Evolutionary conservation across 2,113 vertebrate genomes (phyloP).

Genomic region (Meles meles): DNA sequence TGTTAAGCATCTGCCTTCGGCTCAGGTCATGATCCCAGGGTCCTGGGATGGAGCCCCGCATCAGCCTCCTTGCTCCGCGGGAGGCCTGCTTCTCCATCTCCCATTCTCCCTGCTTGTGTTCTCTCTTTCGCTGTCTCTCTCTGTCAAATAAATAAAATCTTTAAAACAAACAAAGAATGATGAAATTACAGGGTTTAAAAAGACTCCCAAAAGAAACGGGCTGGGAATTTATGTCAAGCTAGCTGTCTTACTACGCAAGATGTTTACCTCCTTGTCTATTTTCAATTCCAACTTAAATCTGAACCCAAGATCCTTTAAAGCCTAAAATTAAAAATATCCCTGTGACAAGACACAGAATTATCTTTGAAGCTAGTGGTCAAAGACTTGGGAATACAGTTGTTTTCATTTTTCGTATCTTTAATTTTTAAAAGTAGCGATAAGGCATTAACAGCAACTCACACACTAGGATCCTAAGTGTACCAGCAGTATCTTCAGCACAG

Average conservation of each 20-base stretch:
- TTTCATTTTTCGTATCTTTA: background rate
- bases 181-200: background rate
- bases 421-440: background rate
- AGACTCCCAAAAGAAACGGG: background rate
- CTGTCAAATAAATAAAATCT: too few relatives aligned
- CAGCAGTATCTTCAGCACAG: background rate
- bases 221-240: background rate
- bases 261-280: background rate
- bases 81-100: too few relatives aligned
- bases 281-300: conserved; percentile 1
- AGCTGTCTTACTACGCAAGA: background rate
- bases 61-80: too few relatives aligned
- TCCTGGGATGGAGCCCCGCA: too few relatives aligned
- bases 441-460: background rate
- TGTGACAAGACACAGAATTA: background rate
- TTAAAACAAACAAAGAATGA: background rate
- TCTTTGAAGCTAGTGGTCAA: background rate
- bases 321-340: background rate
- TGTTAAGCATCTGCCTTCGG: too few relatives aligned
- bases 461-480: background rate
- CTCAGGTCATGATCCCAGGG: too few relatives aligned
- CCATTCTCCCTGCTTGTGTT: too few relatives aligned
- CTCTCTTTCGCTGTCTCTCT: too few relatives aligned
- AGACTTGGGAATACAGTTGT: background rate
- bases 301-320: background rate